These are phyloP conservation scores for Macrotis lagotis DNA, from an alignment of 2,113 vertebrate genomes.

Conservation along the genomic window DNA sequence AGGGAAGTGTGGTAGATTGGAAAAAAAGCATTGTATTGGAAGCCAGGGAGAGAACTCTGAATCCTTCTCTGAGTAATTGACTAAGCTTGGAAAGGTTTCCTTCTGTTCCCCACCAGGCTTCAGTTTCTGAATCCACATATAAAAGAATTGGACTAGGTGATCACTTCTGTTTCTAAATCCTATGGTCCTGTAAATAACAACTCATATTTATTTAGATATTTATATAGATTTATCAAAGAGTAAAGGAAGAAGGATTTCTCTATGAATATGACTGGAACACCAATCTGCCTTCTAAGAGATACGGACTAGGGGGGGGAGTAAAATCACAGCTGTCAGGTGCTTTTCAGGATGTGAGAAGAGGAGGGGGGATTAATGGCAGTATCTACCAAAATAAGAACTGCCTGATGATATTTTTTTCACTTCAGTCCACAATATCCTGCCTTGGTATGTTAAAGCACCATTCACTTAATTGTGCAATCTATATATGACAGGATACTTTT, in stretches of 20 bases:
- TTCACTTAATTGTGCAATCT: accelerated
- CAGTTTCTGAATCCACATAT: not conserved
- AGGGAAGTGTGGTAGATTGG: not conserved
- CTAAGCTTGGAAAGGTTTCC: not conserved
- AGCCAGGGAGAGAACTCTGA: not conserved
- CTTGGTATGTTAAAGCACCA: accelerated
- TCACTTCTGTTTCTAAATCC: not conserved
- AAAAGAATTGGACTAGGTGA: not conserved
- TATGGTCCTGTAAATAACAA: not conserved
- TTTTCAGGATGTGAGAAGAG: not conserved
- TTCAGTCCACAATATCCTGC: accelerated
- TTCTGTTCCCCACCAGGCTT: not conserved
- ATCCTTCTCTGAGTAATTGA: not conserved
- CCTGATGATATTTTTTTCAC: not conserved
- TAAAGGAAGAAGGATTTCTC: not conserved
- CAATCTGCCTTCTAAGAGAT: not conserved
- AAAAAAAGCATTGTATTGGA: not conserved
- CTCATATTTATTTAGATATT: not conserved
- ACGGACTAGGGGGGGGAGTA: not conserved
- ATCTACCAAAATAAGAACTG: not conserved
- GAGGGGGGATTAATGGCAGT: not conserved
- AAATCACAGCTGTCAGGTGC: not conserved
- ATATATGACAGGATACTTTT: not conserved
- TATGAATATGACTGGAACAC: not conserved
- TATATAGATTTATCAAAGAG: not conserved